Conservation (phyloP, 1,140 invertebrate genomes). For the Neodiprion fabricii region DNA sequence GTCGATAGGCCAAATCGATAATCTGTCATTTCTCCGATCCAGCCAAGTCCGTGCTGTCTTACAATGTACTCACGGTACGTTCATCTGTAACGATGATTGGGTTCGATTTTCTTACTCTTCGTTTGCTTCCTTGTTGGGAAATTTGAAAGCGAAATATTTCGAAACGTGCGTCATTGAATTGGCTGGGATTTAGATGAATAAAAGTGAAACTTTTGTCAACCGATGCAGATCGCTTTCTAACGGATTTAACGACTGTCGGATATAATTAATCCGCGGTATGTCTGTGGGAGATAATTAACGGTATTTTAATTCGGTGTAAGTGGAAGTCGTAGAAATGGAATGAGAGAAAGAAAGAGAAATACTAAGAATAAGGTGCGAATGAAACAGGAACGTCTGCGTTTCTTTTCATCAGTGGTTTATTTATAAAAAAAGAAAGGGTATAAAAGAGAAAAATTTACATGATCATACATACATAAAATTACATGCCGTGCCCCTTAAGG, state of each 20-base stretch:
- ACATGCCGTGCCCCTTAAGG: slow-evolving; percentile 28
- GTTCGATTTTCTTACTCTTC: no score
- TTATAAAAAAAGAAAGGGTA: slow-evolving; percentile 13
- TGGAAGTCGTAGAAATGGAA: background rate
- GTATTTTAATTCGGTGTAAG: background rate
- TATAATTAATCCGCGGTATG: background rate
- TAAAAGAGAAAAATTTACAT: slow-evolving; percentile 12
- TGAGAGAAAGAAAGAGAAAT: no score
- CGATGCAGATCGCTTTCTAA: background rate
- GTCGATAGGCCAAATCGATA: no score
- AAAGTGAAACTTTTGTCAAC: background rate
- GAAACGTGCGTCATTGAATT: background rate
- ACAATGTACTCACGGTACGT: no score
- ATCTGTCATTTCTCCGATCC: no score
- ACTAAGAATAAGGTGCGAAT: background rate
- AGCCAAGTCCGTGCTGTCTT: no score
- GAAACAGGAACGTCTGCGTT: background rate
- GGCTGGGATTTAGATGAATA: background rate
- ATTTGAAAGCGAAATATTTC: no score
- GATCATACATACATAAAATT: slow-evolving; percentile 6
- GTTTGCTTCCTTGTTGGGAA: no score
- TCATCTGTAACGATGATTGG: no score
- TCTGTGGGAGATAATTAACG: background rate
- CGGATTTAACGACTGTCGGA: background rate
- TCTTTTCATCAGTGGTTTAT: slow-evolving; percentile 11